Evolutionary conservation across 2,888 invertebrate genomes (phyloP).

Genomic region (Lasiommata megera): DNA sequence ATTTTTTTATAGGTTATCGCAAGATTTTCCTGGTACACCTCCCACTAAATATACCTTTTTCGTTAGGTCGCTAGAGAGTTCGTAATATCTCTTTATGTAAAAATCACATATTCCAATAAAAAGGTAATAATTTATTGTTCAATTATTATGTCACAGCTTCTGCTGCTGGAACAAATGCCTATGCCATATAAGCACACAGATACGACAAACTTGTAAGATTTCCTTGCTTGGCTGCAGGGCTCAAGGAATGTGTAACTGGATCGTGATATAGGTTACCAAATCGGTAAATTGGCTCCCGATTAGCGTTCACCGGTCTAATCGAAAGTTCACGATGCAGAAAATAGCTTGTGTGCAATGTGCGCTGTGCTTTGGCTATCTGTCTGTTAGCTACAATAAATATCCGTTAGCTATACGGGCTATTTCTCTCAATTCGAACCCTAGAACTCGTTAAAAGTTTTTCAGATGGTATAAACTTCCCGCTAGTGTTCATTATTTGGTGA

Average conservation of each 20-base stretch:
- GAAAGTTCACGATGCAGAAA: slow-evolving; percentile 21
- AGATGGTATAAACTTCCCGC: slow-evolving; percentile 30
- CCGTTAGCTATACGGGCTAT: slow-evolving; percentile 27
- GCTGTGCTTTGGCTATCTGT: slow-evolving; percentile 16
- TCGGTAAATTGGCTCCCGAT: slow-evolving; percentile 14
- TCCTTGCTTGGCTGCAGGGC: no score
- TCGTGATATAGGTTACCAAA: background rate
- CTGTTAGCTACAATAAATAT: slow-evolving; percentile 25
- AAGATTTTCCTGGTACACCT: no score
- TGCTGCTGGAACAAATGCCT: no score
- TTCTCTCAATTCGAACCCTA: slow-evolving; percentile 32
- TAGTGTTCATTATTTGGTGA: slow-evolving; percentile 33
- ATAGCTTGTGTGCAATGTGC: slow-evolving; percentile 15
- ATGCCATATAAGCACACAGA: no score
- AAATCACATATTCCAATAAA: no score
- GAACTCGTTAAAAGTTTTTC: slow-evolving; percentile 38
- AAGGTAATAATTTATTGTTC: no score
- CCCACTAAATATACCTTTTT: no score
- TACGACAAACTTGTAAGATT: no score
- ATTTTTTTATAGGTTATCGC: no score
- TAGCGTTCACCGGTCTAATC: slow-evolving; percentile 15
- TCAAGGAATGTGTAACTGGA: background rate
- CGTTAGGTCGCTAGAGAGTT: no score
- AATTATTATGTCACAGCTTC: no score
- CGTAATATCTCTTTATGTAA: no score